A percentile compares a stretch with the other conserved stretches of the same genome.
Conservation (phyloP, 2,797 vertebrate genomes). For the Pangasius sanitwongsei region DNA sequence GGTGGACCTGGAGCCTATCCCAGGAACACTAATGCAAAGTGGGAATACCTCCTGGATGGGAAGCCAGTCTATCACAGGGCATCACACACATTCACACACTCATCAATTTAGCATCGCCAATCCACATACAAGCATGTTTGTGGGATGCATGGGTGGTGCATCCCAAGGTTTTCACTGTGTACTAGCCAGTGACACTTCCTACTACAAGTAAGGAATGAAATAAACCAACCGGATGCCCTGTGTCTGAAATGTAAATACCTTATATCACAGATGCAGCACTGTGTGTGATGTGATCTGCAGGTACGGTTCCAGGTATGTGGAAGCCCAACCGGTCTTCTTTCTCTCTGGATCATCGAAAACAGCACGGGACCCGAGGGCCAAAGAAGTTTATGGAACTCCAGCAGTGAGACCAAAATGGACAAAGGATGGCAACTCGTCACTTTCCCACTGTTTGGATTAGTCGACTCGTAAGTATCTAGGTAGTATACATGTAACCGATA, state of each 20-base stretch:
- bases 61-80: background rate
- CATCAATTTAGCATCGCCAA: background rate
- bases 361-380: constrained; percentile 84
- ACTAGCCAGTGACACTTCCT: background rate
- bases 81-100: too few species aligned
- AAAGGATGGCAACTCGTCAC: constrained; percentile 82
- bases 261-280: background rate
- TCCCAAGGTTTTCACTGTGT: background rate
- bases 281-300: constrained; percentile 69
- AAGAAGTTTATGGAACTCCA: constrained; percentile 81
- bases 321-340: constrained; percentile 80
- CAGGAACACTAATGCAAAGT: background rate
- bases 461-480: constrained; percentile 82
- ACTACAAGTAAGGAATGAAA: background rate
- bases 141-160: background rate
- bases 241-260: background rate
- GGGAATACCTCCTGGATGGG: background rate
- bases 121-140: background rate
- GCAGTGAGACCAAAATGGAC: constrained; percentile 69
- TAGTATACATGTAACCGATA: background rate
- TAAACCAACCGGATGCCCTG: too few species aligned
- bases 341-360: constrained; percentile 87
- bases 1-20: background rate
- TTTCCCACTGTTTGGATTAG: constrained; percentile 84
- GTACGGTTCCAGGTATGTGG: constrained; percentile 89